Conservation (phyloP, 2,888 invertebrate genomes). For the Drosophila fulvimacula region DNA sequence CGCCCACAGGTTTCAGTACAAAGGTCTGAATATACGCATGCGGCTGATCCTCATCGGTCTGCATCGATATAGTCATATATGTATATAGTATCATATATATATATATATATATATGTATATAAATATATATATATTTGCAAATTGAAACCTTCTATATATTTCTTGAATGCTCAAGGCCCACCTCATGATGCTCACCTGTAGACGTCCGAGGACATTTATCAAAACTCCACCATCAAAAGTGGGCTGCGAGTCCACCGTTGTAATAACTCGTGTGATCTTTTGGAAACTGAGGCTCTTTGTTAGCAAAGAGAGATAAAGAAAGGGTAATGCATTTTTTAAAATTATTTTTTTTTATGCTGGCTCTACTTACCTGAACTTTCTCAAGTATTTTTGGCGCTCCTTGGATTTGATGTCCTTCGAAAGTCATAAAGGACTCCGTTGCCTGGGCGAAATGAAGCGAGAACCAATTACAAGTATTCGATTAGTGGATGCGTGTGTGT, state of each 20-base stretch:
- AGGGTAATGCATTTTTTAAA: background rate
- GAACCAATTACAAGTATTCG: constrained; percentile 14
- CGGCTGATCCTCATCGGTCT: constrained; percentile 98
- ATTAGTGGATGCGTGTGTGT: constrained; percentile 19
- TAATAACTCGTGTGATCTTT: constrained; percentile 96
- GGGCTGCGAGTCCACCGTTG: constrained; percentile 98
- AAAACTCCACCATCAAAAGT: constrained; percentile 98
- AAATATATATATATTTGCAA: constrained; percentile 8
- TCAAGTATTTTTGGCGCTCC: constrained; percentile 97
- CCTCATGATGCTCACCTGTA: constrained; percentile 90
- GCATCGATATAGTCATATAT: constrained; percentile 62
- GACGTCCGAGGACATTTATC: constrained; percentile 97
- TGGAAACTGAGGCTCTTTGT: constrained; percentile 95
- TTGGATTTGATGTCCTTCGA: constrained; percentile 96
- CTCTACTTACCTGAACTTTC: constrained; percentile 92
- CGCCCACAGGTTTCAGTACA: constrained; percentile 94
- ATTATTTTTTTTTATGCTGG: too few relatives aligned
- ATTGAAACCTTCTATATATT: constrained; percentile 9
- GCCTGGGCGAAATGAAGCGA: constrained; percentile 86
- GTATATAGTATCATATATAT: constrained; percentile 18
- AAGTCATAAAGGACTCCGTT: constrained; percentile 97
- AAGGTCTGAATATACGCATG: constrained; percentile 97
- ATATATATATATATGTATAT: constrained; percentile 21
- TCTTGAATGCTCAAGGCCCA: background rate
- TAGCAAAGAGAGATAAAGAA: background rate